Evolutionary conservation across 2,888 invertebrate species (phyloP).

Genomic region (Dyspetes luteomarginatus): DNA sequence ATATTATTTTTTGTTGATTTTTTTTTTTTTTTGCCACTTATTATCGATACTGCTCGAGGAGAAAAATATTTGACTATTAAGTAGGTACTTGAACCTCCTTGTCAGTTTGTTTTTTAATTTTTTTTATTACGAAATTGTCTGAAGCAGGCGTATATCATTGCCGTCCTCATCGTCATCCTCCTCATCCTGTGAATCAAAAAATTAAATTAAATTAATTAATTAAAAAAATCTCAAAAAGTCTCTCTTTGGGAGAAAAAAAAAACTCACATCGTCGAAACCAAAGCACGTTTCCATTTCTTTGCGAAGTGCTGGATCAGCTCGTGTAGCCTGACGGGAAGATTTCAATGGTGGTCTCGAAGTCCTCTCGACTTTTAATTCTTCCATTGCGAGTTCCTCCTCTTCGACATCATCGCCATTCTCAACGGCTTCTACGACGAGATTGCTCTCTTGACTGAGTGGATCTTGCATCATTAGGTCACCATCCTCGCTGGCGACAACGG

Average conservation of each 20-base stretch:
- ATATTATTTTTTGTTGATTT: constrained; percentile 29
- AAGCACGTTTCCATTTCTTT: constrained; percentile 93
- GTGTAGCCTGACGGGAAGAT: constrained; percentile 74
- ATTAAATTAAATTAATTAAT: constrained; percentile 35
- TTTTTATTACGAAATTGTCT: constrained; percentile 81
- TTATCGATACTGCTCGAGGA: constrained; percentile 72
- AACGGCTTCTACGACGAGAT: constrained; percentile 83
- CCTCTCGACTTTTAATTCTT: constrained; percentile 75
- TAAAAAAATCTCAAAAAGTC: not conserved
- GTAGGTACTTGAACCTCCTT: constrained; percentile 72
- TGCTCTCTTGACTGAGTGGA: constrained; percentile 81
- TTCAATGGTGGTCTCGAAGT: constrained; percentile 76
- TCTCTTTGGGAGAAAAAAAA: not conserved
- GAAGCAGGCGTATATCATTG: constrained; percentile 79
- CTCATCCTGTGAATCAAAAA: constrained; percentile 73
- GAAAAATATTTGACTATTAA: constrained; percentile 79
- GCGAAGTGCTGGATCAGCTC: constrained; percentile 79
- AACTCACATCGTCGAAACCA: constrained; percentile 90
- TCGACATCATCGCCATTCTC: constrained; percentile 83
- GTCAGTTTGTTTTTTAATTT: constrained; percentile 62
- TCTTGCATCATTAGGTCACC: constrained; percentile 82
- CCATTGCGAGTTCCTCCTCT: constrained; percentile 83
- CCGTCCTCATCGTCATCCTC: constrained; percentile 84
- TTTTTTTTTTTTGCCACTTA: constrained; percentile 65
- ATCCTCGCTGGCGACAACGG: constrained; percentile 84